Evolutionary conservation across 1,140 invertebrate species (phyloP).

Genomic region (Asbolus verrucosus): DNA sequence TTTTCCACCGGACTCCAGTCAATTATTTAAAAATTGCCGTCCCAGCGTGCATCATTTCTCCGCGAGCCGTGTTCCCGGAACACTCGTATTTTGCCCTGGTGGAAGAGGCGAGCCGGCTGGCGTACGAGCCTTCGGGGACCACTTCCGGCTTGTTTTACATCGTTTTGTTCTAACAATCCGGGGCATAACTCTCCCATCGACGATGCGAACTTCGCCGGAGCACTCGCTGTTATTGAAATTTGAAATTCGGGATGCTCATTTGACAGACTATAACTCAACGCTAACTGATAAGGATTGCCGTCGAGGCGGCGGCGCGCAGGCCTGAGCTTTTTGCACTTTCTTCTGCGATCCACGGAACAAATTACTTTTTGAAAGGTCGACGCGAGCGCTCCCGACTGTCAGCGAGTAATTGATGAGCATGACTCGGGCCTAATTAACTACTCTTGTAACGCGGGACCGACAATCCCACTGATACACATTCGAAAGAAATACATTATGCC

Average conservation of each 20-base stretch:
- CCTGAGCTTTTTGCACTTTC: conserved; percentile 45
- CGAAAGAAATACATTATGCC: background rate
- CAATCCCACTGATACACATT: background rate
- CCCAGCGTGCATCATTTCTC: conserved; percentile 65
- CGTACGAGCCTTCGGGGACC: conserved; percentile 61
- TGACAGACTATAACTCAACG: conserved; percentile 63
- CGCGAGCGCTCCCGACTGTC: conserved; percentile 46
- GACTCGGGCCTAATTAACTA: conserved; percentile 28
- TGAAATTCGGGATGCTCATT: conserved; percentile 63
- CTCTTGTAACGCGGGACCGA: conserved; percentile 9
- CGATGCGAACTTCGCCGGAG: conserved; percentile 48
- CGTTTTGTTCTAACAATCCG: conserved; percentile 67
- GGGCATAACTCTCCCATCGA: conserved; percentile 62
- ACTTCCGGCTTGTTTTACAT: conserved; percentile 66
- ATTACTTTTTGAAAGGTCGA: conserved; percentile 51
- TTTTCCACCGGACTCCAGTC: conserved; percentile 67
- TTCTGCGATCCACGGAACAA: conserved; percentile 44
- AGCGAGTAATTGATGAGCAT: conserved; percentile 50
- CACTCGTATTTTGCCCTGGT: conserved; percentile 64
- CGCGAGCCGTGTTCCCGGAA: conserved; percentile 59
- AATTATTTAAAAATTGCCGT: conserved; percentile 68
- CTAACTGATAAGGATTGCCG: conserved; percentile 63
- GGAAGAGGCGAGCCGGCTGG: conserved; percentile 13
- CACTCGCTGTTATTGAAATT: conserved; percentile 64
- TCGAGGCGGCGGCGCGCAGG: conserved; percentile 18